Conservation (phyloP, 2,113 vertebrate genomes). For the Cynoglossus semilaevis region DNA sequence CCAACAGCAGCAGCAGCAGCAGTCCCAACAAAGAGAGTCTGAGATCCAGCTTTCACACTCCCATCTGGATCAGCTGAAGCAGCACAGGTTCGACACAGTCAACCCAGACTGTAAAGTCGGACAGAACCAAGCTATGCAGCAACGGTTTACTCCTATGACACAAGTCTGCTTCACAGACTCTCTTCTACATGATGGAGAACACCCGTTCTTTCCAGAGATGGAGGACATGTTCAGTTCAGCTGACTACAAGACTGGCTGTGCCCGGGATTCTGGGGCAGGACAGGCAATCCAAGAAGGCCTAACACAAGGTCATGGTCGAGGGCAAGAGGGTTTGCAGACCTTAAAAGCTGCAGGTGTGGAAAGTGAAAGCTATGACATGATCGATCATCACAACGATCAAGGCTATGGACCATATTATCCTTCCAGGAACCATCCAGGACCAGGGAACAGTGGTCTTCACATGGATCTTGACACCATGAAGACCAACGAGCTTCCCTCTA, state of each 20-base stretch:
- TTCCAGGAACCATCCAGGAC: constrained; percentile 59
- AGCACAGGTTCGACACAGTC: constrained; percentile 77
- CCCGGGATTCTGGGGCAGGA: constrained; percentile 62
- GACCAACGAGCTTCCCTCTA: constrained; percentile 83
- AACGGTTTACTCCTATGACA: constrained; percentile 82
- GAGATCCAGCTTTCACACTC: constrained; percentile 62
- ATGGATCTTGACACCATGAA: constrained; percentile 81
- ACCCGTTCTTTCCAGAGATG: constrained; percentile 90
- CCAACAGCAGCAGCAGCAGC: constrained; percentile 62
- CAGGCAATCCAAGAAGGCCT: constrained; percentile 67
- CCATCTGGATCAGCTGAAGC: constrained; percentile 77
- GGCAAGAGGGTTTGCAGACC: constrained; percentile 61
- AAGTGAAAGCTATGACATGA: constrained; percentile 74
- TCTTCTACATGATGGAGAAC: constrained; percentile 83
- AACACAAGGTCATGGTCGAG: constrained; percentile 53
- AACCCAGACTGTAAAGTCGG: constrained; percentile 76
- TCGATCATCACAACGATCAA: constrained; percentile 75
- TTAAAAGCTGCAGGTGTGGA: constrained; percentile 63
- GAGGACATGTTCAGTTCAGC: constrained; percentile 90
- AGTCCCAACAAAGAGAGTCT: constrained; percentile 58
- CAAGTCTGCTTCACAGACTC: constrained; percentile 93
- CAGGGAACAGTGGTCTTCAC: constrained; percentile 70
- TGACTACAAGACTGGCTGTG: constrained; percentile 81
- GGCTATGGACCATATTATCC: constrained; percentile 74
- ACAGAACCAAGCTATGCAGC: constrained; percentile 67